Conservation (phyloP, 2,888 invertebrate species). For the Leptinotarsa peninsularis region DNA sequence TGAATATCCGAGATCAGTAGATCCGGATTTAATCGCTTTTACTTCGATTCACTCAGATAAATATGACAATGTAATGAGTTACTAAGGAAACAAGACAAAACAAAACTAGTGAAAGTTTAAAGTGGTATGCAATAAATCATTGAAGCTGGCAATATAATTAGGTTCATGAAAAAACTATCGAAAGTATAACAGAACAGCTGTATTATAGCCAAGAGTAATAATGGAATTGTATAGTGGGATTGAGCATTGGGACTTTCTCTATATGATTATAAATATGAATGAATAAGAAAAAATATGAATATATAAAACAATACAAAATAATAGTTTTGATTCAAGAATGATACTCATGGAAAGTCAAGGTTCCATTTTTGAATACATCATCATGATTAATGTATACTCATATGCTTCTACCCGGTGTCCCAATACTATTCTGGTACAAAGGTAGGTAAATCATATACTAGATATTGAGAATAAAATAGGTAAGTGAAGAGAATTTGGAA, state of each 20-base stretch:
- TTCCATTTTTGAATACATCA: too few species aligned
- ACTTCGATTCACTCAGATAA: constrained; percentile 20
- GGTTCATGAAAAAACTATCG: constrained; percentile 13
- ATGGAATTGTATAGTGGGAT: neutral
- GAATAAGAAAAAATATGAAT: too few species aligned
- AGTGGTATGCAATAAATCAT: constrained; percentile 17
- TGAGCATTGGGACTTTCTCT: constrained; percentile 1
- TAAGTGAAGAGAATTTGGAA: too few species aligned
- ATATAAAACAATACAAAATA: too few species aligned
- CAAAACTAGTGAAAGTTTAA: constrained; percentile 21
- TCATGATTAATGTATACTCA: too few species aligned
- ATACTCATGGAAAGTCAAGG: too few species aligned
- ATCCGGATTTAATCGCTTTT: constrained; percentile 13
- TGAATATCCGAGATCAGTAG: neutral
- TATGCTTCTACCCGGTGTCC: too few species aligned
- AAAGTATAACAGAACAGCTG: constrained; percentile 6
- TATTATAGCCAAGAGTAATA: neutral
- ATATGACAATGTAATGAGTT: constrained; percentile 27
- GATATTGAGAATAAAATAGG: too few species aligned
- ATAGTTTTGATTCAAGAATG: too few species aligned
- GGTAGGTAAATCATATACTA: too few species aligned
- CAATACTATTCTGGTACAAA: too few species aligned
- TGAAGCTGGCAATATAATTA: constrained; percentile 9
- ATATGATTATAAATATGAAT: too few species aligned
- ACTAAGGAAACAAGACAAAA: constrained; percentile 17